These are phyloP conservation scores for Vespertilio murinus DNA, from an alignment of 2,797 vertebrate species.

Conservation along the genomic window DNA sequence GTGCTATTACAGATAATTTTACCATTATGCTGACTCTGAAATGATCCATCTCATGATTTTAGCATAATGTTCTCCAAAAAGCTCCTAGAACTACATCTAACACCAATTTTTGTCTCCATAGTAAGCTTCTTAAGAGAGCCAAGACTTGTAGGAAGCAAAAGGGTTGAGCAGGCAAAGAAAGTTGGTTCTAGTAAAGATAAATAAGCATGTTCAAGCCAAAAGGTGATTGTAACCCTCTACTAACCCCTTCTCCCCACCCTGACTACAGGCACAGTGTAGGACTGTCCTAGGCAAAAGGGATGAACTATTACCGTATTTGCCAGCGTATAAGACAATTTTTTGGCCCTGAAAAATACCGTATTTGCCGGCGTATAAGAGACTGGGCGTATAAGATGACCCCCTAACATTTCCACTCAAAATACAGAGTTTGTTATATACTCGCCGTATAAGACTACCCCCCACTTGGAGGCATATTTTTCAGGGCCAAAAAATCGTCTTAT, in stretches of 20 bases:
- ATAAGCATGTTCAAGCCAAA: too few relatives aligned
- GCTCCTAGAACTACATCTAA: neutral
- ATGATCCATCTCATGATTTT: too few relatives aligned
- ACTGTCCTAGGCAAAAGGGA: rapidly evolving
- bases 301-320: rapidly evolving
- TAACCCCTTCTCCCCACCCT: too few relatives aligned
- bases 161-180: neutral
- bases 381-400: too few relatives aligned
- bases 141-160: neutral
- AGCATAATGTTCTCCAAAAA: neutral
- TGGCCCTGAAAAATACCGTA: too few relatives aligned
- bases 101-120: neutral
- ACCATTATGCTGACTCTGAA: neutral
- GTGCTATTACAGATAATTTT: neutral
- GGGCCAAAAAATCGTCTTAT: too few relatives aligned
- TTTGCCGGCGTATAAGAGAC: too few relatives aligned
- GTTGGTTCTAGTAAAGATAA: neutral
- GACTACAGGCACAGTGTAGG: rapidly evolving
- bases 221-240: rapidly evolving
- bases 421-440: too few relatives aligned
- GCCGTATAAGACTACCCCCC: too few relatives aligned
- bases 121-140: neutral
- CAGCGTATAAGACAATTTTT: too few relatives aligned
- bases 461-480: too few relatives aligned
- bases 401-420: too few relatives aligned